These are phyloP conservation scores for Porites evermanni DNA, from an alignment of 92 coral and sea anemone genomes.

Conservation along the genomic window DNA sequence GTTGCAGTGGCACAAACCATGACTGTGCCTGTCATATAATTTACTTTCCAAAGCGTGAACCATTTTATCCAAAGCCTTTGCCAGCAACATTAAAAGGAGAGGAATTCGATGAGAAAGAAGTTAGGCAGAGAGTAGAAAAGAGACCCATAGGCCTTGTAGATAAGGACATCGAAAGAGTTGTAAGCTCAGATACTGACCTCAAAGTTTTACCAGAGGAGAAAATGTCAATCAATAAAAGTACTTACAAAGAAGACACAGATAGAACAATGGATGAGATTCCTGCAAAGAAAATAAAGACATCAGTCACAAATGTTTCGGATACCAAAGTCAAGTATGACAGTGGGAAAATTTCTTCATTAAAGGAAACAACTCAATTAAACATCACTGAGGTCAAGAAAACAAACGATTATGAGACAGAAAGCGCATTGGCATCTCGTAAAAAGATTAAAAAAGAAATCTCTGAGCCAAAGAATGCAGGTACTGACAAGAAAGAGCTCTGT, in stretches of 20 bases:
- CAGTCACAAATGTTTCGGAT: neutral
- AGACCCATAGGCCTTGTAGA: neutral
- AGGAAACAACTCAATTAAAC: neutral
- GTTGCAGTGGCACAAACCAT: neutral
- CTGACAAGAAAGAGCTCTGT: neutral
- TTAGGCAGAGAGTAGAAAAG: neutral
- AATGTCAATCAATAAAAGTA: neutral
- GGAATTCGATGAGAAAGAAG: neutral
- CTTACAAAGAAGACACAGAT: neutral
- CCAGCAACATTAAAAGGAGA: neutral
- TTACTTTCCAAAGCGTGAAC: constrained; percentile 11
- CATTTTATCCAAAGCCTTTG: neutral
- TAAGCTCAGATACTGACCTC: neutral
- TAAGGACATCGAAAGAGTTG: neutral
- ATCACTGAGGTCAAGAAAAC: neutral
- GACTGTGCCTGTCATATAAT: neutral
- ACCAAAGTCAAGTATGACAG: neutral
- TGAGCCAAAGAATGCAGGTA: neutral
- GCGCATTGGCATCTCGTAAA: neutral
- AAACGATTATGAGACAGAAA: neutral
- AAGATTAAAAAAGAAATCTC: constrained; percentile 13
- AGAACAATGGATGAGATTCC: neutral
- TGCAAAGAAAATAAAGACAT: constrained; percentile 17
- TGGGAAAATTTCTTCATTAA: neutral
- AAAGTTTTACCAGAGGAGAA: constrained; percentile 2